Percentiles rank a stretch among this genome's conserved stretches.
Evolutionary conservation across 2,797 vertebrate species (phyloP).

Genomic region (Gobionotothen gibberifrons): DNA sequence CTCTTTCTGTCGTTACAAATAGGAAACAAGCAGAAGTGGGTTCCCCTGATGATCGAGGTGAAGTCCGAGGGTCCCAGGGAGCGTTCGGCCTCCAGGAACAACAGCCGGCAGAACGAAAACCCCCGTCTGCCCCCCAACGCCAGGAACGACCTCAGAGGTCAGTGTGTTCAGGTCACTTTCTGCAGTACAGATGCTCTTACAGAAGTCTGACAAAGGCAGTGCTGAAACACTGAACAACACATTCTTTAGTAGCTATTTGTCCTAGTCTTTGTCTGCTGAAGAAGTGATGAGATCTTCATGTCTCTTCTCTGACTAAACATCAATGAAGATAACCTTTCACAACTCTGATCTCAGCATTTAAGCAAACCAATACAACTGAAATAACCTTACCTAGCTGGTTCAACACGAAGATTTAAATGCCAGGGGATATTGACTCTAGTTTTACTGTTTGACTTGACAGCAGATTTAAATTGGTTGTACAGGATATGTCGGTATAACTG

Average conservation of each 20-base stretch:
- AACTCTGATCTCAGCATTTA: slow-evolving; percentile 70
- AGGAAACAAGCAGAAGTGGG: slow-evolving; percentile 99
- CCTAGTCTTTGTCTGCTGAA: slow-evolving; percentile 14
- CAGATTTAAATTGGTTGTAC: background rate
- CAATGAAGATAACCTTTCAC: slow-evolving; percentile 56
- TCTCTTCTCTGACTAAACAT: slow-evolving; percentile 78
- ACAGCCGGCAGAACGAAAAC: slow-evolving; percentile 91
- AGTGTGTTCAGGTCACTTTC: slow-evolving; percentile 18
- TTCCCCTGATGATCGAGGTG: slow-evolving; percentile 97
- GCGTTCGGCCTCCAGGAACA: slow-evolving; percentile 93
- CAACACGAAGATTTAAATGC: background rate
- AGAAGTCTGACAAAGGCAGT: background rate
- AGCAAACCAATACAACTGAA: background rate
- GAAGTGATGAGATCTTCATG: slow-evolving; percentile 73
- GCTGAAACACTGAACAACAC: background rate
- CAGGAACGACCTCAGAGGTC: slow-evolving; percentile 94
- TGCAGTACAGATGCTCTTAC: background rate
- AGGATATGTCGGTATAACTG: background rate
- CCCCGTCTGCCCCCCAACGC: slow-evolving; percentile 88
- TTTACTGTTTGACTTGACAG: background rate
- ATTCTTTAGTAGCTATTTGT: background rate
- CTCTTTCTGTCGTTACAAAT: background rate
- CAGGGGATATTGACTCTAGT: background rate
- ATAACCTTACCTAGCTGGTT: too few relatives aligned
- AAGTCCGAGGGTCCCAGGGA: slow-evolving; percentile 95